phyloP scores from a whole-genome alignment of 2,113 vertebrate species.

The Tricholaema leucomelas region DNA sequence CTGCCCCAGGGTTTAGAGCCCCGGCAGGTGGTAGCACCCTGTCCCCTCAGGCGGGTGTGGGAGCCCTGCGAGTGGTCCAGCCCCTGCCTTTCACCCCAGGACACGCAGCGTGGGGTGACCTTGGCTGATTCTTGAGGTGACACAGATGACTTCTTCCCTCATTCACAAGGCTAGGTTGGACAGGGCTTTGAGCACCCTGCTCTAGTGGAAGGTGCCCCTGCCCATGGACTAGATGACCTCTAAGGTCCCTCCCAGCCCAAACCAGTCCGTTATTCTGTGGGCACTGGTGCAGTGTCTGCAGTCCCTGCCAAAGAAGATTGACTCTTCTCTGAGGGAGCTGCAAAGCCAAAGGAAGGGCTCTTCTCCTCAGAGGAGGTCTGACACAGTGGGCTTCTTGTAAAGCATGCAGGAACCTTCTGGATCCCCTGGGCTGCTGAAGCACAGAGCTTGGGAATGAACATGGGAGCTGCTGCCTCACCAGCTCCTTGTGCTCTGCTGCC shows the following conservation, averaged over 20 bases:
- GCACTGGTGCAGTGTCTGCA: fast-evolving
- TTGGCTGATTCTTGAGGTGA: neutral
- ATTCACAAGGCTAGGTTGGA: neutral
- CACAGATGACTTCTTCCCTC: neutral
- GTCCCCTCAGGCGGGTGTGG: neutral
- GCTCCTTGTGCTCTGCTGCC: neutral
- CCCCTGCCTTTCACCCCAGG: neutral
- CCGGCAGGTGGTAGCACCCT: neutral
- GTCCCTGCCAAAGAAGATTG: neutral
- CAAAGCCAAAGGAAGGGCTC: neutral
- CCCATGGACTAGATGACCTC: neutral
- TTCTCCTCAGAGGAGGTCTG: neutral
- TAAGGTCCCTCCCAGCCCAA: neutral
- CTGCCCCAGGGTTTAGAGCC: neutral
- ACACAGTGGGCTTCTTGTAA: neutral
- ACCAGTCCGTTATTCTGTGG: neutral
- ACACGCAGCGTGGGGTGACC: no score
- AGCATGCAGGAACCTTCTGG: neutral
- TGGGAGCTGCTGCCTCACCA: neutral
- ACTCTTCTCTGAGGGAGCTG: neutral
- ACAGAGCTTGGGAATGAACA: neutral
- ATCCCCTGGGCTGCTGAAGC: neutral
- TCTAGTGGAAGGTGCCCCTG: neutral
- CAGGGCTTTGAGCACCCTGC: neutral
- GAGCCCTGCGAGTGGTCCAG: neutral